Conservation (phyloP, 2,888 invertebrate genomes). For the Himalopsyche tibetana region DNA sequence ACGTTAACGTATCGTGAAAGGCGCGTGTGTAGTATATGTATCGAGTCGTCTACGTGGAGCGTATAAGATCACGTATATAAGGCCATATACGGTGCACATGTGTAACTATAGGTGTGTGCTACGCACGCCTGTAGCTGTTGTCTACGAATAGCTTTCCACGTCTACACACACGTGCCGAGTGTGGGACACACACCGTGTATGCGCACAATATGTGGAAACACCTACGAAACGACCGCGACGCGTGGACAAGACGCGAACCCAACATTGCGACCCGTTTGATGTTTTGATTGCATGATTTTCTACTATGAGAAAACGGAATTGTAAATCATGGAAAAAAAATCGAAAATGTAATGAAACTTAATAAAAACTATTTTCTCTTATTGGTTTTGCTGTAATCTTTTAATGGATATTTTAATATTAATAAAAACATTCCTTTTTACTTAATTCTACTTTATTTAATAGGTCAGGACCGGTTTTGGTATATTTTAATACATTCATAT, state of each 20-base stretch:
- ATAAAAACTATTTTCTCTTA: too few species aligned
- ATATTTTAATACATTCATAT: too few species aligned
- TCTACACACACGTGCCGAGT: constrained; percentile 50
- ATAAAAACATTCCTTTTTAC: too few species aligned
- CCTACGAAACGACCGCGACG: constrained; percentile 63
- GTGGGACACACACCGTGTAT: constrained; percentile 58
- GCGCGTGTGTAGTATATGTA: constrained; percentile 47
- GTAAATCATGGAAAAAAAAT: too few species aligned
- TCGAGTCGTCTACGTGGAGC: constrained; percentile 49
- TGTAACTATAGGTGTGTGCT: constrained; percentile 40
- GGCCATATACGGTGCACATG: constrained; percentile 42
- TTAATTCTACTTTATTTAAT: too few species aligned
- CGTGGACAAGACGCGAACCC: constrained; percentile 53
- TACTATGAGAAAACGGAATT: too few species aligned
- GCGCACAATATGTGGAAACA: constrained; percentile 59
- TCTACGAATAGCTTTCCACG: constrained; percentile 56
- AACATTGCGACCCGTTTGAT: not conserved
- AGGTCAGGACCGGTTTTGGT: too few species aligned
- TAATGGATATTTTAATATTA: too few species aligned
- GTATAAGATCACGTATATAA: constrained; percentile 43
- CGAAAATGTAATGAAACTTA: too few species aligned
- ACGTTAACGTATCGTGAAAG: constrained; percentile 44
- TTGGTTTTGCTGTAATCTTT: too few species aligned
- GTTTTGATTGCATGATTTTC: too few species aligned
- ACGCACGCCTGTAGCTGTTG: constrained; percentile 37